A percentile compares a stretch with the other conserved stretches of the same genome.
These are phyloP conservation scores for Junco hyemalis DNA, from an alignment of 2,113 vertebrate species.

Conservation along the genomic window DNA sequence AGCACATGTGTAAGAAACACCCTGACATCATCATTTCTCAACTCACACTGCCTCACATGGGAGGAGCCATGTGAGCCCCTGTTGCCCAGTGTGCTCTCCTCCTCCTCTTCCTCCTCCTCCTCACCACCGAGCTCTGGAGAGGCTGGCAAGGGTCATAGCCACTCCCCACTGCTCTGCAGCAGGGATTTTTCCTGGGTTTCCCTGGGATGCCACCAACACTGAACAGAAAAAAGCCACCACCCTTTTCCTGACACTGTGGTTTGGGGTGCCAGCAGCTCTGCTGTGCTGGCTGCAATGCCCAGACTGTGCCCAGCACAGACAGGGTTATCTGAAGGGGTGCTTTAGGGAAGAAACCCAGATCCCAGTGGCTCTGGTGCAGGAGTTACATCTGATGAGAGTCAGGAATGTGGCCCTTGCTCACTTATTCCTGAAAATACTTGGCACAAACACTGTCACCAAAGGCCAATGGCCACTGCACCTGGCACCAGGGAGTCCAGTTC, in stretches of 20 bases:
- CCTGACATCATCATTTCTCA: fast-evolving
- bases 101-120: background rate
- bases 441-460: background rate
- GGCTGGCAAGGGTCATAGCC: background rate
- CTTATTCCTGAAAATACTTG: background rate
- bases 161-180: fast-evolving
- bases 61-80: background rate
- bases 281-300: background rate
- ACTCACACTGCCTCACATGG: background rate
- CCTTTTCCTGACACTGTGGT: background rate
- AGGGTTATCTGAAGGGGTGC: background rate
- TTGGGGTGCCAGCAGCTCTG: background rate
- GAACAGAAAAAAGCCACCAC: background rate
- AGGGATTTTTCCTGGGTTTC: background rate
- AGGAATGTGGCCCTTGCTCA: background rate
- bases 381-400: fast-evolving
- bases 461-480: background rate
- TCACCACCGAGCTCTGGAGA: background rate
- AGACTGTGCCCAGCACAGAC: fast-evolving
- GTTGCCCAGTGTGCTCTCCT: background rate
- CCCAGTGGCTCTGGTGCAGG: background rate
- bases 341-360: background rate
- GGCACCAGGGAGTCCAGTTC: background rate
- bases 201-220: background rate
- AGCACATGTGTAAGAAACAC: background rate